phyloP scores from a whole-genome alignment of 2,888 invertebrate species.

The Microctonus hyperodae region DNA sequence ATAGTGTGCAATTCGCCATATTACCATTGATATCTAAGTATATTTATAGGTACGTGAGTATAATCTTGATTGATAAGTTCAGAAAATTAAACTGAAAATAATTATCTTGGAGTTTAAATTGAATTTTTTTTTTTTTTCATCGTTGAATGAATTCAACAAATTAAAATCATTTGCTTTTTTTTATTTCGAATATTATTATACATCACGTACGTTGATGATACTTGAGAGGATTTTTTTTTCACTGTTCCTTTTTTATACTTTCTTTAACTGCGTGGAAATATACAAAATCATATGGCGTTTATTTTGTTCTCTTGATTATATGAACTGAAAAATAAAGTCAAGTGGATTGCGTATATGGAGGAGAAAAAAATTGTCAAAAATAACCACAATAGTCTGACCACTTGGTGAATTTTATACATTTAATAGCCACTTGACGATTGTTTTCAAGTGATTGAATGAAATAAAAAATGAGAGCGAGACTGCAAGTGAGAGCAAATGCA shows the following conservation, averaged over 20 bases:
- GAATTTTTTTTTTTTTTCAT: not conserved
- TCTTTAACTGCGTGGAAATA: not conserved
- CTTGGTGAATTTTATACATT: conserved; percentile 50
- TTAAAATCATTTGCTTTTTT: not conserved
- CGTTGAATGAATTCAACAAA: no score
- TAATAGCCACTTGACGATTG: conserved; percentile 52
- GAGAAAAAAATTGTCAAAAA: conserved; percentile 35
- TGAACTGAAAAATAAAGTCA: conserved; percentile 29
- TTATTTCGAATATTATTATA: not conserved
- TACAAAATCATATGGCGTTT: not conserved
- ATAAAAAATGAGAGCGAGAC: not conserved
- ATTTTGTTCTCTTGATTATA: not conserved
- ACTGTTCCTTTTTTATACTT: not conserved
- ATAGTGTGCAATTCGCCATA: not conserved
- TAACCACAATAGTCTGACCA: conserved; percentile 28
- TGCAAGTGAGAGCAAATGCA: not conserved
- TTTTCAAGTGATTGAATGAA: conserved; percentile 42
- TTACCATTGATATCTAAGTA: not conserved
- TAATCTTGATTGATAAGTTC: no score
- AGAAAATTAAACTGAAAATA: no score
- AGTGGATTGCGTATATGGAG: no score
- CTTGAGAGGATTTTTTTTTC: not conserved
- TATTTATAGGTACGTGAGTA: no score
- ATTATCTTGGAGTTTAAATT: no score
- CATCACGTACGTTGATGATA: not conserved